Base-by-base conservation (phyloP, 1,140 invertebrate genomes). In the Drosophila micromelanica region DNA sequence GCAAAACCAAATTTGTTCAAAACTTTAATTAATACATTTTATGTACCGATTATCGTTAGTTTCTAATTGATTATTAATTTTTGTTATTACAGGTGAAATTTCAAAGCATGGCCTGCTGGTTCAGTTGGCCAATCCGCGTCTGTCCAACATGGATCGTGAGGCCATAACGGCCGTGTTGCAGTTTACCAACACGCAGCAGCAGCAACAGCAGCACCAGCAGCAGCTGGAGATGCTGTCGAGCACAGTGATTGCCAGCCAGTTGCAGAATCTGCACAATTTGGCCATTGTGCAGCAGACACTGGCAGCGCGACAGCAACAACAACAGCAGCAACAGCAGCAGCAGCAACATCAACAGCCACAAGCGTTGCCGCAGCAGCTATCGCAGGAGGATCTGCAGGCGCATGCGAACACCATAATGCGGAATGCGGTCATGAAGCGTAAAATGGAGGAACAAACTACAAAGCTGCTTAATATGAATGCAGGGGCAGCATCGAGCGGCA, bases 391-490 rank as follows among this genome's bases (percentile, higher is more conserved):
- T 54, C 48, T 91, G 38, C 87, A 90, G 64, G 81, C 90, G 0
- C 90, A 90, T 72, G 80, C 90, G 17, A 91, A 91, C 59, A 61
- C 89, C 5, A 91, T 91, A 63, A 91, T 91, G 87, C 84, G 90
- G 30, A 91, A 91, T 73, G 90, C 90, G 1, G 82, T 91, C 23
- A 82, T 91, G 38, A 91, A 91, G 51, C 84, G 90, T n/a, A 90
- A 90, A 60, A 72, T 91, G 46, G 90, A 91, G 43, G 90, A 91
- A 23, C 90, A 91, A 73, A 76, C 70, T 13, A 69, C 72, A 1
- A 87, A 89, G 37, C 20, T 89, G 11, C 64, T 79, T 6, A 78
- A 78, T 64, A 42, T 84, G 27, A 73, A 63, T 42, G 62, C 52
- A 15, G 42, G 42, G 6, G 52, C 67, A 1, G 49, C 54, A 0